A percentile compares a stretch with the other conserved stretches of the same genome.
Evolutionary conservation across 2,888 invertebrate species (phyloP).

Genomic region (Parnassius mnemosyne): DNA sequence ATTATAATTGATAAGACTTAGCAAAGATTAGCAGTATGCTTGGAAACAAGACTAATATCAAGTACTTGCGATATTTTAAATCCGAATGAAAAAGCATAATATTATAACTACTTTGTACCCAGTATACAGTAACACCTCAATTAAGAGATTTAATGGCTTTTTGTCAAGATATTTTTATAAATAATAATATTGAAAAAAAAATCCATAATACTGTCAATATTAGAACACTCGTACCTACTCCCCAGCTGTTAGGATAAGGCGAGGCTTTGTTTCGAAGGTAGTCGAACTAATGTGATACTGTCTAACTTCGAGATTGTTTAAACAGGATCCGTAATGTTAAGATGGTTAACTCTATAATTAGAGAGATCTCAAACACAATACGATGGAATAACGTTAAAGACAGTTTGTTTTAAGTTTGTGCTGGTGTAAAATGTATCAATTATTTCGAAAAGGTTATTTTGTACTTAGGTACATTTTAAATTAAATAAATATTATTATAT

Average conservation of each 20-base stretch:
- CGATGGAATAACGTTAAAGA: conserved; percentile 57
- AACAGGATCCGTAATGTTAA: conserved; percentile 66
- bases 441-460: conserved; percentile 4
- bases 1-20: too few species aligned
- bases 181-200: too few species aligned
- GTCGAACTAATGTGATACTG: conserved; percentile 40
- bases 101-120: too few species aligned
- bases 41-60: too few species aligned
- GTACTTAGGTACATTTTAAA: too few species aligned
- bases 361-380: conserved; percentile 68
- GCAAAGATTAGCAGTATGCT: too few species aligned
- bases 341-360: conserved; percentile 71
- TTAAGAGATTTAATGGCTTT: too few species aligned
- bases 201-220: conserved; percentile 9
- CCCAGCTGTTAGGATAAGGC: conserved; percentile 14
- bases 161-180: too few species aligned
- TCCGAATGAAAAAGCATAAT: too few species aligned
- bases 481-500: too few species aligned
- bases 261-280: conserved; percentile 41
- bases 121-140: too few species aligned
- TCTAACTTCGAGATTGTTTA: conserved; percentile 62
- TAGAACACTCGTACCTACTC: conserved; percentile 11
- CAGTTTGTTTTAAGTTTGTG: conserved; percentile 35
- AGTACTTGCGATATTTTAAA: too few species aligned
- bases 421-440: conserved; percentile 27